Percentiles rank a stretch among this genome's conserved stretches.
Conservation (phyloP, 92 coral and sea anemone genomes). For the Umimayanthus chanpuru region DNA sequence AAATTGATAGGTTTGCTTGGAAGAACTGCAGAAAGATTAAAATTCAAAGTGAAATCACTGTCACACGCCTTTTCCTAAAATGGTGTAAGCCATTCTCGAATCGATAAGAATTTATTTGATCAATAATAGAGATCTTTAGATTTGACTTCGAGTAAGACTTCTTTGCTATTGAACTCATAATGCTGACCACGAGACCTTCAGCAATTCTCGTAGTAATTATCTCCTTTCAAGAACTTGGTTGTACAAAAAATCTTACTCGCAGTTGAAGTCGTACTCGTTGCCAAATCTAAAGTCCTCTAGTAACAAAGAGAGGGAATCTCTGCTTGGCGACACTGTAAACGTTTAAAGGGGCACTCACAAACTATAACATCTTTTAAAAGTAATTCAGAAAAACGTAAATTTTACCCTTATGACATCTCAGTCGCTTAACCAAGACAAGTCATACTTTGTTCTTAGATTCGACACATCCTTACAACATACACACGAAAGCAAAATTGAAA, state of each 20-base stretch:
- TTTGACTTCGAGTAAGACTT: too few species aligned
- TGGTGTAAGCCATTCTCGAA: background rate
- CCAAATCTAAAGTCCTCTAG: too few species aligned
- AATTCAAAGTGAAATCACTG: background rate
- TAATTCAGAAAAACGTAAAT: too few species aligned
- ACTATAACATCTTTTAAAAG: background rate
- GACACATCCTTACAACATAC: too few species aligned
- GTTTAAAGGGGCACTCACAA: background rate
- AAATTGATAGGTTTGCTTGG: conserved; percentile 76
- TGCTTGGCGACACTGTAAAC: background rate
- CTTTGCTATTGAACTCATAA: too few species aligned
- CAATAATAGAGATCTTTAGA: background rate
- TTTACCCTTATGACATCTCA: background rate
- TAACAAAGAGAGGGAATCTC: background rate
- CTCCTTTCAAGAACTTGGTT: too few species aligned
- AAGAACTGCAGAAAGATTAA: conserved; percentile 60
- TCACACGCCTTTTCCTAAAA: background rate
- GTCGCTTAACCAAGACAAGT: background rate
- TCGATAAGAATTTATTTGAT: background rate
- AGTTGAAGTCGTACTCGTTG: too few species aligned
- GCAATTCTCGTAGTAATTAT: too few species aligned
- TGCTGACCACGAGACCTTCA: too few species aligned
- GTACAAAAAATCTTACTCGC: too few species aligned
- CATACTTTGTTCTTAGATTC: background rate
- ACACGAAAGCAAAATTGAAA: too few species aligned